These are phyloP conservation scores for Phrixothrix hirtus DNA, from an alignment of 2,888 invertebrate genomes.

Conservation along the genomic window DNA sequence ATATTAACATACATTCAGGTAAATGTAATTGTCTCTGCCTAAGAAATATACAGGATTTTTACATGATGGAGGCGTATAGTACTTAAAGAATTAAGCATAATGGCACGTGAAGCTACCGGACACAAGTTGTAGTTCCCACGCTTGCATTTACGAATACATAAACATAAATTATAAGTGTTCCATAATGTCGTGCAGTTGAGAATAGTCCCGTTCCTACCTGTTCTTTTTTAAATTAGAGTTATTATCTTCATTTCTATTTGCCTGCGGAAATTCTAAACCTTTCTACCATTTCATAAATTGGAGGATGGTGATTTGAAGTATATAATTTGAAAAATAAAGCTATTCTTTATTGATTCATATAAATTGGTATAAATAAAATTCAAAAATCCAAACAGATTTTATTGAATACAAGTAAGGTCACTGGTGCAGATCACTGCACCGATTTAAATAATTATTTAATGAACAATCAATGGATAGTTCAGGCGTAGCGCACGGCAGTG, in stretches of 20 bases:
- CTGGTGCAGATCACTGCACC: conserved; percentile 44
- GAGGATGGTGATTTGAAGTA: background rate
- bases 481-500: conserved; percentile 44
- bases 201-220: conserved; percentile 31
- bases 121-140: conserved; percentile 40
- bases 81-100: conserved; percentile 33
- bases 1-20: conserved; percentile 8
- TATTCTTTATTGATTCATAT: background rate
- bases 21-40: too few relatives aligned
- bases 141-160: conserved; percentile 44
- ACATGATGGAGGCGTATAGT: conserved; percentile 16
- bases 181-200: conserved; percentile 39
- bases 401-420: conserved; percentile 39
- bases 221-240: conserved; percentile 37
- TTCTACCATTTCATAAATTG: conserved; percentile 20
- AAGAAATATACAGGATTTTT: conserved; percentile 6
- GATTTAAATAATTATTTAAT: conserved; percentile 46
- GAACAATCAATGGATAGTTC: conserved; percentile 36
- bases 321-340: conserved; percentile 5
- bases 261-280: conserved; percentile 24
- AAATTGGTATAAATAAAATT: background rate
- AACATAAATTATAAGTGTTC: conserved; percentile 46
- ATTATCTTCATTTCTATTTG: conserved; percentile 28
- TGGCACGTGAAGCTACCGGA: conserved; percentile 41
- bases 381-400: conserved; percentile 10